Evolutionary conservation across 2,888 invertebrate genomes (phyloP), one percentile per base, ranked within the genome.

Genomic region (Lutraria lutraria): DNA sequence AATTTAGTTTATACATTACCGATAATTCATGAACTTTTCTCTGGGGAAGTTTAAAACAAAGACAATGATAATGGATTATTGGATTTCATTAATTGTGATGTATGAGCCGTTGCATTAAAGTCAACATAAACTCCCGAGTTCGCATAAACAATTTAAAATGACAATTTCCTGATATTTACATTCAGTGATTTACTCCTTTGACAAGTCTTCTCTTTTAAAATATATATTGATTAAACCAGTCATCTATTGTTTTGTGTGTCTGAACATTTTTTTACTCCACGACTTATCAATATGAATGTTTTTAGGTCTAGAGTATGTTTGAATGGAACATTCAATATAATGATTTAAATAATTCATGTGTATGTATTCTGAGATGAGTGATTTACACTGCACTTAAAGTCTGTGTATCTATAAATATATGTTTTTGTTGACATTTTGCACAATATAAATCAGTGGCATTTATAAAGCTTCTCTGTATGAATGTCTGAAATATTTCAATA

Each of bases 321-420:
- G n/a, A 68, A 68, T 68, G 25, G 63, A 68, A 68, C 6, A 76
- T 25, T 76, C 29, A 76, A 76, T 15, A 16, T n/a, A n/a, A n/a
- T 15, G 12, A 76, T 76, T 76, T 76, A 76, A 76, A 76, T 76
- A 76, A 31, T 76, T 76, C 19, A 76, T 76, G 34, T 34, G n/a
- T 31, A 15, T 6, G 16, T 76, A 34, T 34, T 76, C 34, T 13
- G 31, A 31, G 76, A 34, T 34, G 34, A 76, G 76, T 76, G 76
- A 34, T 76, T 76, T 76, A 76, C 76, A 16, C 29, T 76, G 76
- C 76, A 76, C 76, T 76, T 76, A 76, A 76, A 31, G 34, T 76
- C 31, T 16, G 19, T 76, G 76, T 76, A 31, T 76, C 76, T 76
- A n/a, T n/a, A 76, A 25, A 31, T 76, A 76, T 34, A 76, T 16